Evolutionary conservation across 2,113 vertebrate species (phyloP), one percentile per base, ranked within the genome.

Genomic region (Leuciscus idus): DNA sequence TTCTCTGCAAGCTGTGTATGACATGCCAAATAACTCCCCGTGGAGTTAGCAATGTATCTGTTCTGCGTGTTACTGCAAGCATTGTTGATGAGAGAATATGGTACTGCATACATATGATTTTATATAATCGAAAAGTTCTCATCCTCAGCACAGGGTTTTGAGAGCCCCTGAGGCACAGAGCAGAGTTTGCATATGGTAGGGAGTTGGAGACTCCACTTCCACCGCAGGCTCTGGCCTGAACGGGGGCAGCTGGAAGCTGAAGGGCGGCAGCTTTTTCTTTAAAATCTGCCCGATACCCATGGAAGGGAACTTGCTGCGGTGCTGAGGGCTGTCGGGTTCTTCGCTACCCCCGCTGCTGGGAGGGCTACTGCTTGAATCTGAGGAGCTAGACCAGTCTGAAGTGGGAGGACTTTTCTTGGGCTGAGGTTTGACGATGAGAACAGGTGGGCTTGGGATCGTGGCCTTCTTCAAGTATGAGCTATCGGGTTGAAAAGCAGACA

Each of bases 401-500:
- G 17, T 92, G 93, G 95, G 88, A 95, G 94, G 64, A 92, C 93
- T 0, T 88, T 94, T 95, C 88, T 94, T 96, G 57, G 93, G 94
- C 89, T 93, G 93, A 2, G 94, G 94, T 88, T 93, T 92, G 33
- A 90, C 91, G 12, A 93, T 91, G 28, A 94, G 91, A 19, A 94
- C 92, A 0, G 95, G 95, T 0, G 93, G 94, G 81, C 91, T 95
- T 70, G 95, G 95, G 81, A 96, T 94, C 0, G 93, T 94, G 73
- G 94, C 95, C 84, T 96, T 96, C 85, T 95, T 96, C 78, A 95
- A 87, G 87, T 95, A 95, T 23, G 95, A 94, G 1, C 91, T 95
- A 88, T 96, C 95, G 0, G 94, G 93, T 28, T 94, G 94, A 85
- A 95, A 95, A 75, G 95, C 94, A 1, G 95, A 95, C 57, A 94